Percentiles rank a stretch among this genome's conserved stretches.
These are phyloP conservation scores for Eidolon dupreanum DNA, from an alignment of 2,797 vertebrate genomes.

Conservation along the genomic window DNA sequence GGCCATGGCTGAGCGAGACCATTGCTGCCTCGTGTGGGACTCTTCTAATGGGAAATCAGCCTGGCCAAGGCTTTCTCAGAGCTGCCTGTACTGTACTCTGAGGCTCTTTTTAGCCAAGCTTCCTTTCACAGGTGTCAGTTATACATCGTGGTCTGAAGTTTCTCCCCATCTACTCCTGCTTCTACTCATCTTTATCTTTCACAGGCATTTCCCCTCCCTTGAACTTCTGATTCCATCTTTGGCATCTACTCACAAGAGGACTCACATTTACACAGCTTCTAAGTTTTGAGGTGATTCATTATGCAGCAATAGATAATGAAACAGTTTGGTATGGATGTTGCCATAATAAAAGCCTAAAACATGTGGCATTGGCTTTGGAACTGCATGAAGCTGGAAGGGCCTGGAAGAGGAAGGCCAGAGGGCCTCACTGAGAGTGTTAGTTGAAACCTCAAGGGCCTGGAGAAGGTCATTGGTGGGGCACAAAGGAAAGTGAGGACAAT, in stretches of 20 bases:
- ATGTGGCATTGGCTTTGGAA: not conserved
- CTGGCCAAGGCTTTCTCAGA: not conserved
- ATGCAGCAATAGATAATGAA: not conserved
- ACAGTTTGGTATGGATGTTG: not conserved
- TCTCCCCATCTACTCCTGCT: not conserved
- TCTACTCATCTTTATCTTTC: not conserved
- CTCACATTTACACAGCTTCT: not conserved
- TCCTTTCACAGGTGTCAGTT: not conserved
- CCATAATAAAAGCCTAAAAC: not conserved
- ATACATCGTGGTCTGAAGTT: not conserved
- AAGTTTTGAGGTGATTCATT: not conserved
- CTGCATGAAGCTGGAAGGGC: not conserved
- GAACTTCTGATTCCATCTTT: not conserved
- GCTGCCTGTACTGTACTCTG: not conserved
- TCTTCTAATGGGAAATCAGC: not conserved
- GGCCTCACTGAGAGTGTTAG: not conserved
- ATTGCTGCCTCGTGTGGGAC: not conserved
- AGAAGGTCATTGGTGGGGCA: not conserved
- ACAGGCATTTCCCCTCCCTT: not conserved
- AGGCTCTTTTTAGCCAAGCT: not conserved
- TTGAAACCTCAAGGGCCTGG: not conserved
- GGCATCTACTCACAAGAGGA: not conserved
- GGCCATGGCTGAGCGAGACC: not conserved
- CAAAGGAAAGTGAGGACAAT: not conserved
- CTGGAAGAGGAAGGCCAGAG: not conserved